Conservation (phyloP, 2,113 vertebrate genomes). For the Pica pica region DNA sequence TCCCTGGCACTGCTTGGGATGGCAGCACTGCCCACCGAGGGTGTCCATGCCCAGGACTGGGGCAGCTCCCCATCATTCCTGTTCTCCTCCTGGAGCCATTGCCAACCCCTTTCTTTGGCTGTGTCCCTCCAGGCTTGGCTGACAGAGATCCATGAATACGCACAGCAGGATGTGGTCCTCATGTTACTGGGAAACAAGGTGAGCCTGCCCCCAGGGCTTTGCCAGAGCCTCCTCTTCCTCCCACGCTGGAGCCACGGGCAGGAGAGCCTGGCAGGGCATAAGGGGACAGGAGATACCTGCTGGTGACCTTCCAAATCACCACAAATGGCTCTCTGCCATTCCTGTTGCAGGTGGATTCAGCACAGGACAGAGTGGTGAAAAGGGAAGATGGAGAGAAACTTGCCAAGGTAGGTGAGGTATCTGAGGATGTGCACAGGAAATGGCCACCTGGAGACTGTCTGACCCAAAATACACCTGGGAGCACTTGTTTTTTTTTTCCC, state of each 20-base stretch:
- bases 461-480: background rate
- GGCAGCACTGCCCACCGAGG: accelerated
- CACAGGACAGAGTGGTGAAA: conserved; percentile 87
- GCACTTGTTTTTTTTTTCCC: background rate
- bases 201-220: background rate
- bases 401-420: conserved; percentile 79
- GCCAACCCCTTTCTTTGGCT: background rate
- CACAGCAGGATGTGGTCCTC: conserved; percentile 86
- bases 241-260: accelerated
- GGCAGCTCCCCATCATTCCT: background rate
- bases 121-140: conserved; percentile 83
- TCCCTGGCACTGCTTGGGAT: background rate
- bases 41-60: background rate
- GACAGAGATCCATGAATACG: conserved; percentile 89
- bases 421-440: background rate
- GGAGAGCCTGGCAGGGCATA: background rate
- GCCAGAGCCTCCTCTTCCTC: background rate
- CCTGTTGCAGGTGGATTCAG: conserved; percentile 81
- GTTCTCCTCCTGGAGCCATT: accelerated
- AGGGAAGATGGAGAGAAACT: conserved; percentile 90
- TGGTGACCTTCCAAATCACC: background rate
- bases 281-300: background rate
- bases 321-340: background rate
- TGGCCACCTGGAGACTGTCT: background rate
- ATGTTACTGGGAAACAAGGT: conserved; percentile 96